phyloP scores from a whole-genome alignment of 2,888 invertebrate genomes.

The Acronicta psi region DNA sequence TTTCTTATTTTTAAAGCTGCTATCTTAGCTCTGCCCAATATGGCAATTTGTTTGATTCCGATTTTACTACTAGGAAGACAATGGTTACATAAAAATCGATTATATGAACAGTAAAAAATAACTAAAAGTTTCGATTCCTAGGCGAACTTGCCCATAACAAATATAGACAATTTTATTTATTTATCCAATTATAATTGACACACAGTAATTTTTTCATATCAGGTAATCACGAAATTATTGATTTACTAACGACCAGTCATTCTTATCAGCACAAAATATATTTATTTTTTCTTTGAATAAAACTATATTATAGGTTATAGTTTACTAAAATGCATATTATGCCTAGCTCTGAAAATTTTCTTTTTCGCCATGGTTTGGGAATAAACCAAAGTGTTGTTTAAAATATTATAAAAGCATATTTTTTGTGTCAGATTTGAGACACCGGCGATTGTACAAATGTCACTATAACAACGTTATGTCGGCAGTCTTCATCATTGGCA shows the following conservation, averaged over 20 bases:
- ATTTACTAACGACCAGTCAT: not conserved
- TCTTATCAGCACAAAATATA: too few species aligned
- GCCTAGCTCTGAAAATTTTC: conserved; percentile 11
- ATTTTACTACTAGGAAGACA: conserved; percentile 3
- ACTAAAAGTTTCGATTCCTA: conserved; percentile 17
- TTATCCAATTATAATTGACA: not conserved
- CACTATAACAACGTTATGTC: conserved; percentile 78
- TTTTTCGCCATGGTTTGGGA: not conserved
- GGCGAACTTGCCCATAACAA: not conserved
- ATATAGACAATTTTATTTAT: not conserved
- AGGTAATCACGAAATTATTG: not conserved
- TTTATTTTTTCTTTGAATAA: conserved; percentile 7
- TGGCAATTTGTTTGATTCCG: conserved; percentile 22
- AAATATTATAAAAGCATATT: conserved; percentile 8
- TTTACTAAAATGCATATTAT: conserved; percentile 27
- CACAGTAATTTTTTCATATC: not conserved
- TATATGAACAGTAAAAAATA: not conserved
- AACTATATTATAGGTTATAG: conserved; percentile 9
- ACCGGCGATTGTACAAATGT: conserved; percentile 5
- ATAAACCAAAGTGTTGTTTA: conserved; percentile 2
- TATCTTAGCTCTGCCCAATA: conserved; percentile 24
- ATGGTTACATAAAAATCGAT: not conserved
- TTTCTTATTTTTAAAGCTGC: conserved; percentile 43
- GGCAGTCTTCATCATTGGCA: conserved; percentile 74
- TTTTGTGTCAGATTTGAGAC: conserved; percentile 5